Base-by-base conservation (phyloP, 2,113 vertebrate genomes). In the Ctenodactylus gundi region DNA sequence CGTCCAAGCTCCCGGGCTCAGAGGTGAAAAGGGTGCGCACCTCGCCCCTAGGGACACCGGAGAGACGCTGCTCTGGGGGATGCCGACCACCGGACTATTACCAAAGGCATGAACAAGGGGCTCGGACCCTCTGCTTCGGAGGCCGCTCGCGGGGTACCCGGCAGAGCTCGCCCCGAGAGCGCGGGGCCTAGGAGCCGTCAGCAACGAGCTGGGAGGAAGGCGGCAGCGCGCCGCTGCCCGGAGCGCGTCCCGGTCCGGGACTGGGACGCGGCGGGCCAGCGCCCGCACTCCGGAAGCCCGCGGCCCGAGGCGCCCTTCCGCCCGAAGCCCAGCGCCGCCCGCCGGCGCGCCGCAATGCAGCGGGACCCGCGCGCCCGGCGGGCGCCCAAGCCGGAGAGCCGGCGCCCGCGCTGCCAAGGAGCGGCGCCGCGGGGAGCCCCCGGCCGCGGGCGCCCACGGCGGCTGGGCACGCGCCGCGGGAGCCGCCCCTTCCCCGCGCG, bases 261-360 rank as follows among this genome's bases (percentile, higher is more conserved):
- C 13, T 27, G 60, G 46, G 62, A 72, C 11, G 72, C 68, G 58
- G 68, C 9, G 14, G n/a, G 62, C 62, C 12, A 53, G 62, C 49
- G 51, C 64, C 36, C 23, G 49, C n/a, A 65, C 80, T 81, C 92
- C 70, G 3, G 53, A 55, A 82, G 13, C 91, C n/a, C 10, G 39
- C 41, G 57, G 78, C 80, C 81, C 13, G 8, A 77, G 65, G 67
- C 36, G 29, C 27, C 94, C 73, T 60, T 68, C 83, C 75, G 10
- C 68, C 68, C 39, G 36, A 20, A 64, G 88, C 93, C 91, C 78
- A 36, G 94, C 20, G 55, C 81, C 11, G 58, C 80, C 73, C 15
- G 84, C 90, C 60, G 64, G 46, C 77, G 82, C 95, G 86, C 96
- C 34, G 97, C 98, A 97, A 88, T 97, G 97, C 97, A 97, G 97